Percentiles rank a stretch among this genome's conserved stretches.
These are phyloP conservation scores for Mesoligia furuncula DNA, from an alignment of 2,888 invertebrate genomes.

Conservation along the genomic window DNA sequence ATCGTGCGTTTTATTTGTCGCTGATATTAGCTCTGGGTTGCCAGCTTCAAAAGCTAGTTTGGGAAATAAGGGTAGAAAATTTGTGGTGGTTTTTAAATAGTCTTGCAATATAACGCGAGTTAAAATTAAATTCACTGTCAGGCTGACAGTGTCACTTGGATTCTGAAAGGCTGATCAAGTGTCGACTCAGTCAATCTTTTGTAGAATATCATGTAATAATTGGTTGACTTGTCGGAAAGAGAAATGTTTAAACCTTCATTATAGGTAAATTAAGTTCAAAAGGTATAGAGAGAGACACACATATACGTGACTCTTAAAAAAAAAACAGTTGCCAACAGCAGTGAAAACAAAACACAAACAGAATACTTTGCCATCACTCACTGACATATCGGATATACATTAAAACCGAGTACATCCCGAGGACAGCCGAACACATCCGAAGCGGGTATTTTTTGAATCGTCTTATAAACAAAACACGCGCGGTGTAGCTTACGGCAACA, in stretches of 20 bases:
- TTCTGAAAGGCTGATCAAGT: not conserved
- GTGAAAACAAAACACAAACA: too few relatives aligned
- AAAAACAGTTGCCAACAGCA: not conserved
- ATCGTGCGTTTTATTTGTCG: constrained; percentile 71
- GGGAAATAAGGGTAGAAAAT: not conserved
- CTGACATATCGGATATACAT: too few relatives aligned
- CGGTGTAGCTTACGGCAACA: too few relatives aligned
- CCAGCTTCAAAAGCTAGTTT: constrained; percentile 12
- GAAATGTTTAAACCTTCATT: too few relatives aligned
- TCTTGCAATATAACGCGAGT: too few relatives aligned
- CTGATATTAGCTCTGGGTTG: constrained; percentile 52
- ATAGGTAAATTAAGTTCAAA: not conserved
- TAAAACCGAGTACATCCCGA: too few relatives aligned
- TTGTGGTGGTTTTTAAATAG: not conserved
- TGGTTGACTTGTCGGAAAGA: not conserved
- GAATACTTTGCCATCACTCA: too few relatives aligned
- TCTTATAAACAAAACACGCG: too few relatives aligned
- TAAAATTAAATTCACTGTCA: not conserved
- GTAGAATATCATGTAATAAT: not conserved
- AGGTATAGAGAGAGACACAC: not conserved
- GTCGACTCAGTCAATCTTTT: not conserved
- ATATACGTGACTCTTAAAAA: not conserved
- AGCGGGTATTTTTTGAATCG: too few relatives aligned
- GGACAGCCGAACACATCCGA: too few relatives aligned
- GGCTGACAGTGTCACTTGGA: not conserved